phyloP scores from a whole-genome alignment of 1,140 invertebrate genomes.

The Eciton burchellii region DNA sequence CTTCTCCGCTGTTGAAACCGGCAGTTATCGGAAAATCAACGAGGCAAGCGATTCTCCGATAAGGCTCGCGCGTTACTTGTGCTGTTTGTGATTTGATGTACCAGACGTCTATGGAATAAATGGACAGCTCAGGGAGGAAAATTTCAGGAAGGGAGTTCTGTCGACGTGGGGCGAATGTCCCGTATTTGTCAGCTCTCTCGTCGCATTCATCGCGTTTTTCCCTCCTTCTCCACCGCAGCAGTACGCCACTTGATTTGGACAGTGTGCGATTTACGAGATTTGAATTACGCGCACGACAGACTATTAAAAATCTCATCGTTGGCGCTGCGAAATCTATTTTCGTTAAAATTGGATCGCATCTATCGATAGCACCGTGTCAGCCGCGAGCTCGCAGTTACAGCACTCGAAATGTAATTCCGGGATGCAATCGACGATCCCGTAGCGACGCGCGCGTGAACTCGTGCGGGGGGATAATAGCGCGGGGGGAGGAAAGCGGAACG shows the following conservation, averaged over 20 bases:
- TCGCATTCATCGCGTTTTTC: not conserved
- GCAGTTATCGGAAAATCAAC: not conserved
- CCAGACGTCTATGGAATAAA: slow-evolving; percentile 1
- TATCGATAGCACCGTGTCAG: slow-evolving; percentile 33
- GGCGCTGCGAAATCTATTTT: slow-evolving; percentile 24
- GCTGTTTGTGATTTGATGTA: not conserved
- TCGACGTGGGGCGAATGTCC: not conserved
- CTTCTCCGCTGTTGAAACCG: not conserved
- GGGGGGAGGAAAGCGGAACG: slow-evolving; percentile 62
- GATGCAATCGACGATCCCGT: slow-evolving; percentile 48
- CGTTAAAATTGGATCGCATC: slow-evolving; percentile 27
- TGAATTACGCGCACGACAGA: slow-evolving; percentile 10
- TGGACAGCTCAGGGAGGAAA: not conserved
- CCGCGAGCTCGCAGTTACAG: slow-evolving; percentile 30
- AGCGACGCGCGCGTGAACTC: slow-evolving; percentile 43
- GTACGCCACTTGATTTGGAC: not conserved
- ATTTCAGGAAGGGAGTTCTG: not conserved
- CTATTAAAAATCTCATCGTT: slow-evolving; percentile 54
- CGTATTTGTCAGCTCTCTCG: not conserved
- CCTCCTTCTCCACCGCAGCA: not conserved
- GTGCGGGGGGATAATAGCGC: slow-evolving; percentile 61
- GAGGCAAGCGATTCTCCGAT: not conserved
- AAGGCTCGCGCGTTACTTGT: not conserved
- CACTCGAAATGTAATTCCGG: slow-evolving; percentile 52
- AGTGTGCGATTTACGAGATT: slow-evolving; percentile 1